Evolutionary conservation across 1,140 invertebrate species (phyloP).

Genomic region (Lordiphosa stackelbergi): DNA sequence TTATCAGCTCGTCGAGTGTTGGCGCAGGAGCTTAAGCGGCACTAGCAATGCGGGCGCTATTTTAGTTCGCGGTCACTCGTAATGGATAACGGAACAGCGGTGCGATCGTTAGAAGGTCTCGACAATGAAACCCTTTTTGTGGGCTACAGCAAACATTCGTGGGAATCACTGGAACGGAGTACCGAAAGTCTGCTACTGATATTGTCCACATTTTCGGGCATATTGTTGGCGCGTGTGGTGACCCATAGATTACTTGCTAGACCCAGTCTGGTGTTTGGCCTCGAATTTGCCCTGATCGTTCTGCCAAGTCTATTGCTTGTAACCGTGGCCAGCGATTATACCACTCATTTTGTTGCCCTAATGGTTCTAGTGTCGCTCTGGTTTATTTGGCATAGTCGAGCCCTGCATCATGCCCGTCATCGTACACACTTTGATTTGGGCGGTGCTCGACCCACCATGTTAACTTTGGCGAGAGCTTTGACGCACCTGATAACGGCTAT

Average conservation of each 20-base stretch:
- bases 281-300: slow-evolving; percentile 47
- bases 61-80: slow-evolving; percentile 13
- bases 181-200: slow-evolving; percentile 37
- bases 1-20: slow-evolving; percentile 22
- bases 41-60: background rate
- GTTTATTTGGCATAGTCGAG: slow-evolving; percentile 18
- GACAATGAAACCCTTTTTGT: background rate
- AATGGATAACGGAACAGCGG: slow-evolving; percentile 16
- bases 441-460: slow-evolving; percentile 36
- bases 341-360: slow-evolving; percentile 12
- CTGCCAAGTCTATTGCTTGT: slow-evolving; percentile 54
- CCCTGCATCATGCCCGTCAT: slow-evolving; percentile 15
- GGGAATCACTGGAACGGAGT: slow-evolving; percentile 23
- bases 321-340: slow-evolving; percentile 39
- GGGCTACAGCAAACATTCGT: slow-evolving; percentile 28
- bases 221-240: slow-evolving; percentile 37
- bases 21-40: background rate
- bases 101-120: background rate
- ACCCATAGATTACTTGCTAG: slow-evolving; percentile 18
- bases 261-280: slow-evolving; percentile 16
- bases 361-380: slow-evolving; percentile 12
- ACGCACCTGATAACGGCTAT: slow-evolving; percentile 88
- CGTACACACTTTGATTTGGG: slow-evolving; percentile 49
- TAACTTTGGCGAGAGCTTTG: slow-evolving; percentile 80
- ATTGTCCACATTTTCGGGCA: slow-evolving; percentile 42